A percentile compares a stretch with the other conserved stretches of the same genome.
Conservation (phyloP, 2,888 invertebrate genomes). For the Cryptops parisi region DNA sequence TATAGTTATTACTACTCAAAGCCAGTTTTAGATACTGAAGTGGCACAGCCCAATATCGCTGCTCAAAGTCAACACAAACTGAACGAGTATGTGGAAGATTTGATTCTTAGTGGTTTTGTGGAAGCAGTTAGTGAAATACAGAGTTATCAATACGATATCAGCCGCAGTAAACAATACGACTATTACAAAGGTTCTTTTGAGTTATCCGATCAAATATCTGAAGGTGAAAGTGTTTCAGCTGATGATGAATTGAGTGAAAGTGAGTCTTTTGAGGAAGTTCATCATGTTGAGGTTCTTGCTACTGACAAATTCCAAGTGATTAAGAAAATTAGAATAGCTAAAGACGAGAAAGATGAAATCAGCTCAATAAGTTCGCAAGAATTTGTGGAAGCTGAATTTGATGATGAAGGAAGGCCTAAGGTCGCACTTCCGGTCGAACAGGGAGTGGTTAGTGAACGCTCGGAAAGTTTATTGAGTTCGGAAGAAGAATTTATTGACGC, state of each 20-base stretch:
- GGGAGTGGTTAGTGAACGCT: no score
- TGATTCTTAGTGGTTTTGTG: background rate
- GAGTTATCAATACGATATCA: no score
- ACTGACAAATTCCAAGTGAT: no score
- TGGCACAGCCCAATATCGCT: no score
- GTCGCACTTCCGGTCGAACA: background rate
- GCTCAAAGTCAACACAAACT: no score
- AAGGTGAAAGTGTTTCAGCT: background rate
- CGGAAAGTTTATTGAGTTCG: no score
- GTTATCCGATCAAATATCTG: no score
- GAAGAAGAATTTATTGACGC: constrained; percentile 7
- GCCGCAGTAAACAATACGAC: no score
- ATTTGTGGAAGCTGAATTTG: background rate
- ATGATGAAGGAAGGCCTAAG: background rate
- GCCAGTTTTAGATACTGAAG: no score
- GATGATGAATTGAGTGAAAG: background rate
- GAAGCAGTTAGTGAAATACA: constrained; percentile 5
- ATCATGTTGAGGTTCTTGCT: no score
- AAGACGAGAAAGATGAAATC: background rate
- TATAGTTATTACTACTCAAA: background rate
- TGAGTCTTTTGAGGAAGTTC: background rate
- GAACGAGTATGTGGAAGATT: constrained; percentile 6
- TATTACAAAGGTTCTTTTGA: no score
- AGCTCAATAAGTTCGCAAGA: background rate
- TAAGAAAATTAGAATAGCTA: no score